Base-by-base conservation (phyloP, 2,113 vertebrate genomes). In the Sporophila hypoxantha region DNA sequence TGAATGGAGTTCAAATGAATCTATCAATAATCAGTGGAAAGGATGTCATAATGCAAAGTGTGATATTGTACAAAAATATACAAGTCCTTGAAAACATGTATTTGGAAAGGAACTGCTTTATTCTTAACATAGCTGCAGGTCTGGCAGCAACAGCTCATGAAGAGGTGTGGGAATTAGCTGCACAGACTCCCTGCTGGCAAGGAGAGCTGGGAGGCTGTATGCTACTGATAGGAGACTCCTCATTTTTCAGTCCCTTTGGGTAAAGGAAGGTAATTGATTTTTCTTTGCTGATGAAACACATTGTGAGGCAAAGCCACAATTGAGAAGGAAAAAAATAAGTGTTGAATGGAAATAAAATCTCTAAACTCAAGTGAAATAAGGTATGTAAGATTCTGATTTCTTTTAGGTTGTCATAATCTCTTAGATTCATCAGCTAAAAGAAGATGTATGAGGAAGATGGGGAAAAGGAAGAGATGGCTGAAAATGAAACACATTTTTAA, bases 101-200 rank as follows among this genome's bases (percentile, higher is more conserved):
- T 85, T 91, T 94, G 93, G 81, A 90, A 89, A 82, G 94, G 89
- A 94, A 68, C 78, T 82, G 65, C 61, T 76, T 90, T 87, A 90
- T 94, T 94, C 76, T 90, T 92, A 85, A 67, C 32, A 10, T 55
- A 70, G 53, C 82, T 91, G 71, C 57, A 64, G 76, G 57, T 89
- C 89, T 93, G 93, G 82, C 82, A 87, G 68, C 91, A 89, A 2
- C 30, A 76, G 71, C 71, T 88, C 44, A 3, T n/a, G 68, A 82
- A 82, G 78, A 91, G 68, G 44, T 76, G 85, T 90, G 89, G 92
- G 76, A 93, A 92, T 85, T 55, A 87, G 82, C 78, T 56, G 71
- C 84, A 46, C 22, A 85, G 92, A n/a, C 32, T 76, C 68, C 30
- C 20, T 87, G 82, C 78, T 90, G 90, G 87, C 78, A 82, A 67